Evolutionary conservation across 2,888 invertebrate species (phyloP), one percentile per base, ranked within the genome.

Genomic region (Agrochola litura): DNA sequence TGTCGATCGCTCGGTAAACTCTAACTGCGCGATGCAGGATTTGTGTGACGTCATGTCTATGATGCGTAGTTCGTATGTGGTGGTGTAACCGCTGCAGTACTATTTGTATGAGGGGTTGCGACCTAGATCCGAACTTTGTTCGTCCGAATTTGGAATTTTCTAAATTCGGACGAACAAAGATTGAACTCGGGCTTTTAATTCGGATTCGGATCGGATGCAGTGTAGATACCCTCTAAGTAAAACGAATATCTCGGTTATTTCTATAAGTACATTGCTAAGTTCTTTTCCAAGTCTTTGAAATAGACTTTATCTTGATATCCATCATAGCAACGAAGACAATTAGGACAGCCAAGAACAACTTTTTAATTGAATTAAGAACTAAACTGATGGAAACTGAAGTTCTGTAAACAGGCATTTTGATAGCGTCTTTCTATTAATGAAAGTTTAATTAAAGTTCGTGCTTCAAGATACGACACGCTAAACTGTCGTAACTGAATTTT

Each of bases 281-380:
- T 77, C 12, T 61, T 77, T 65, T 41, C 22, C 25, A 63, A 77
- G 25, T 6, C 19, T 30, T 43, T 46, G n/a, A 56, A 52, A 16
- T 60, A n/a, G 64, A 73, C 14, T 73, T 54, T 74, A 70, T 69
- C 73, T 41, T 6, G 56, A 19, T 65, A 22, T 37, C 22, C 49
- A 56, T 67, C 65, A 75, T 67, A 70, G 22, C 37, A 60, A 76
- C 75, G 65, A 74, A 77, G 46, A 60, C 76, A 79, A 81, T 81
- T 68, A 70, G 58, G n/a, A 46, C 56, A 69, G 72, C 56, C 69
- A 72, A 85, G 49, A 73, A 72, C 61, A 80, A 85, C 30, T 85
- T 86, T 76, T 65, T 81, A 84, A 84, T 85, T 76, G 56, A 81
- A 86, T 86, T 81, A 68, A 79, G 76, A 79, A 77, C 65, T 78